Base-by-base conservation (phyloP, 1,140 invertebrate species). In the Drosophila paulistorum region DNA sequence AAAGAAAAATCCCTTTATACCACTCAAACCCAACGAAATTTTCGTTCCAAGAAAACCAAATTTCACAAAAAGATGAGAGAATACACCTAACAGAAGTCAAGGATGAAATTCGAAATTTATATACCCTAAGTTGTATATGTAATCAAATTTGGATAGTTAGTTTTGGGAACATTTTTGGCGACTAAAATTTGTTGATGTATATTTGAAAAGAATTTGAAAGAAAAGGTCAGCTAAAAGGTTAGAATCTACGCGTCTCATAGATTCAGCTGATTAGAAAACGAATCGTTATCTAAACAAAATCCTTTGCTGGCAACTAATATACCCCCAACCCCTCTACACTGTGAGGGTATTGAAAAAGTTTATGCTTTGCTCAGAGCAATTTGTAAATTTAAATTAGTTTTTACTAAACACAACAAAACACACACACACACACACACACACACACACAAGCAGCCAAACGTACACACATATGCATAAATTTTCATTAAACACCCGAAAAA, bases 371-470 rank as follows among this genome's bases (percentile, higher is more conserved):
- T 39, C 59, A 77, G 77, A 74, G 74, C 73, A 77, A 77, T 77
- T 77, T 77, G 74, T 77, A 77, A 77, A 77, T 77, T 77, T 77
- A 77, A 77, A 77, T 77, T 77, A 77, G 74, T 77, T 77, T 51
- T 77, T 77, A 77, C 74, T 77, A 77, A 77, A 77, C 74, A 77
- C 74, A 71, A 71, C 74, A 77, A 30, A 30, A 30, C 66, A 77
- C 76, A 71, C 42, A 77, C 61, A 70, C 74, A 35, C 58, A 63
- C 20, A 9, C 57, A 71, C 72, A 70, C 45, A 48, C 54, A 55
- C 30, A 59, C 39, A 23, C 20, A 23, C 20, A 23, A 20, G 35
- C 37, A 39, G 3, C 37, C 2, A 39, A 54, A 55, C 14, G 45
- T 23, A 48, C 58, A 79, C 69, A 45, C 63, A 70, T 51, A 69